Conservation (phyloP, 2,888 invertebrate genomes). For the Esperia sulphurella region DNA sequence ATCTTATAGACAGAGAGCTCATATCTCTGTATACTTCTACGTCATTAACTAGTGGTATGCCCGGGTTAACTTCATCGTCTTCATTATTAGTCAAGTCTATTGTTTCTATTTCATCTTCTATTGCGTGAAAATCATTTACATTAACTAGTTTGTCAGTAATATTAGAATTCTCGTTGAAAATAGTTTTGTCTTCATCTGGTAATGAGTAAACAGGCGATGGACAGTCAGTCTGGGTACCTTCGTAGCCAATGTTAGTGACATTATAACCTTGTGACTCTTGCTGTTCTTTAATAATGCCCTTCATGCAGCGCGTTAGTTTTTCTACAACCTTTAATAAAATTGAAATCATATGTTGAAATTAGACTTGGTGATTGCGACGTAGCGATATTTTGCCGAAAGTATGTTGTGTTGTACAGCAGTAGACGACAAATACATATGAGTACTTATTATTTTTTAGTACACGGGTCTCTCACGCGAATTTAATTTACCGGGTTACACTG, state of each 20-base stretch:
- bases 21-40: conserved; percentile 22
- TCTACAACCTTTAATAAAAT: conserved; percentile 46
- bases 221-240: neutral
- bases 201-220: conserved; percentile 36
- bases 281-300: conserved; percentile 26
- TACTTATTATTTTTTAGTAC: no score
- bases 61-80: neutral
- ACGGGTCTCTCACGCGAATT: no score
- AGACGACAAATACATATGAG: no score
- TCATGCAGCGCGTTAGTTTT: conserved; percentile 44
- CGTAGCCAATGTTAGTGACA: neutral
- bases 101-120: conserved; percentile 9
- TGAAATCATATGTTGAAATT: no score
- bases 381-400: no score
- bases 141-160: neutral
- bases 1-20: conserved; percentile 24
- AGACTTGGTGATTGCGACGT: no score
- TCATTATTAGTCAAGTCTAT: conserved; percentile 20
- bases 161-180: conserved; percentile 5
- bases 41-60: neutral
- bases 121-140: neutral
- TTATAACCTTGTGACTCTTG: neutral
- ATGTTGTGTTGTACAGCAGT: no score
- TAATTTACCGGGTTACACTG: no score
- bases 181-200: conserved; percentile 30